These are phyloP conservation scores for Hippolais icterina DNA, from an alignment of 2,113 vertebrate genomes.

Conservation along the genomic window DNA sequence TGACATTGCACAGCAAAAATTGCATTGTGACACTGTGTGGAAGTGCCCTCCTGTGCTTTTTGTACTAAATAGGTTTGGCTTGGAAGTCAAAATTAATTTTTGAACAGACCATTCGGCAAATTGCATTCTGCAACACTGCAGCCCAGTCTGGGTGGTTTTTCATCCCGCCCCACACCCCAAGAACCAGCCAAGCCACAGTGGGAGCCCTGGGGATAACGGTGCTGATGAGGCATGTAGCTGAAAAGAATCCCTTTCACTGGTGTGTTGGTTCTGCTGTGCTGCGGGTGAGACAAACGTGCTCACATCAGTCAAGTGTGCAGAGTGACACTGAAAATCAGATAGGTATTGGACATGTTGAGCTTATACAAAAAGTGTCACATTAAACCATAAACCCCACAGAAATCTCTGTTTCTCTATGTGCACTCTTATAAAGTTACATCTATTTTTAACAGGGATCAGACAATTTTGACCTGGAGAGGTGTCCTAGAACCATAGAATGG, in stretches of 20 bases:
- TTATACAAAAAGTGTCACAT: not conserved
- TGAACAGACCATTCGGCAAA: not conserved
- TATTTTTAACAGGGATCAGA: not conserved
- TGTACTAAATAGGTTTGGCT: not conserved
- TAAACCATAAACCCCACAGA: not conserved
- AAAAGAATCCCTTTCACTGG: slow-evolving; percentile 56
- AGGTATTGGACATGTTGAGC: not conserved
- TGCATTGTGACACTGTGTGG: not conserved
- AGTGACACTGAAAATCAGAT: not conserved
- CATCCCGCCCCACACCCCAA: not conserved
- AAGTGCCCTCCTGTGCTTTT: not conserved
- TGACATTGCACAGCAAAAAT: not conserved
- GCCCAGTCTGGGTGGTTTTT: not conserved
- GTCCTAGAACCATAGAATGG: not conserved
- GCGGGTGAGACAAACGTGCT: not conserved
- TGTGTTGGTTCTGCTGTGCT: not conserved
- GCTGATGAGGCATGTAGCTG: slow-evolving; percentile 41
- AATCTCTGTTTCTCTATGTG: not conserved
- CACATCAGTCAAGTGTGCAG: not conserved
- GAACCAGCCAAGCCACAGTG: accelerated
- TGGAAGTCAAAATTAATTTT: not conserved
- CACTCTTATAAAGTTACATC: not conserved
- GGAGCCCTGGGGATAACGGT: not conserved
- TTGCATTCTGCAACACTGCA: not conserved
- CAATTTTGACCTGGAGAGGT: not conserved